Base-by-base conservation (phyloP, 2,797 vertebrate genomes). In the Benthosema pterotum region DNA sequence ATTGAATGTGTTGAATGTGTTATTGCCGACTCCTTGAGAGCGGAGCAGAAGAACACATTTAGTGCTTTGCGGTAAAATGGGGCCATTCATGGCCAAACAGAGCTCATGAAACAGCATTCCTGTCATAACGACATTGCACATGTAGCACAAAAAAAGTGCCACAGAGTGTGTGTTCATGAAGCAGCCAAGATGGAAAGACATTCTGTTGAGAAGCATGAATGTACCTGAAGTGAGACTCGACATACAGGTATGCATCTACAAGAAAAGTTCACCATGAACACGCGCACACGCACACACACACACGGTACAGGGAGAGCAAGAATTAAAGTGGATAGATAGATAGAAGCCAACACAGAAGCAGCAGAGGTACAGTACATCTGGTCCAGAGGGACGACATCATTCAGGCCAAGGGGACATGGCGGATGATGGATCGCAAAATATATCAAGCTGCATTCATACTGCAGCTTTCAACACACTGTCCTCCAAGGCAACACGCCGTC, bases 11-110 rank as follows among this genome's bases (percentile, higher is more conserved):
- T 69, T 65, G 47, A 65, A 58, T 60, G 57, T 52, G 48, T 52
- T 28, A 61, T 51, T 43, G 67, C 71, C 58, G 69, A 67, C 63
- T 75, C 72, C 58, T 48, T 16, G n/a, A 52, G 19, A 19, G 50
- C 19, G 8, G 32, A 5, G 5, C 28, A 49, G 17, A 45, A 46
- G 45, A 46, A 46, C 14, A 46, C 4, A n/a, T 38, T 11, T 0
- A 38, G 32, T 38, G 32, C 32, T 38, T 38, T 11, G 32, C 32
- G 8, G 32, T 38, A 1, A 38, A 38, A 38, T 38, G 11, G 32
- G 32, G 32, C 32, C 7, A 38, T 38, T 38, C 8, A 38, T 38
- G 32, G 32, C 7, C 32, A 38, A 38, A 38, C 32, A 9, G 8
- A 38, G 11, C 22, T 7, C 32, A 52, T 14, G 11, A 11, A 64